Evolutionary conservation across 2,888 invertebrate species (phyloP), one percentile per base, ranked within the genome.

Genomic region (Leptopilina myrica): DNA sequence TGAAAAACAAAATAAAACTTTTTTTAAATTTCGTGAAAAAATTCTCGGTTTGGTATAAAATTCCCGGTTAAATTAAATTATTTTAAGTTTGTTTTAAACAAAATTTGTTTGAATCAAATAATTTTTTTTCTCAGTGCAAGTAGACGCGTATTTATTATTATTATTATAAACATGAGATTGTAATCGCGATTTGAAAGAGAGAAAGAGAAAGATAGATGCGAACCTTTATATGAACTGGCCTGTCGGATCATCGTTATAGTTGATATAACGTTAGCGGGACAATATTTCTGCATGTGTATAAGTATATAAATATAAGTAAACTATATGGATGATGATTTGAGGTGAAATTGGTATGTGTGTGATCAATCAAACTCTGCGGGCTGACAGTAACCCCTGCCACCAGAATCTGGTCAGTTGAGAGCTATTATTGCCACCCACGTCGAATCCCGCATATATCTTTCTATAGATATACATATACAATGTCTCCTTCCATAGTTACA

Each of bases 351-450:
- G 69, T 73, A 84, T 86, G 85, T 87, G 86, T 87, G 88, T 88
- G 87, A 91, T 91, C 91, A 88, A 91, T 91, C 87, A 87, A 88
- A 86, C 86, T 49, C 49, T 80, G 85, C 82, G 84, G 82, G 84
- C 87, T 87, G 87, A 89, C 90, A 89, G 89, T 88, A 85, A 86
- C 84, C 86, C 85, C 84, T 85, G 88, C 88, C 87, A 87, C 85
- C 87, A 87, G 89, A 88, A 88, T 88, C 88, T 85, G 87, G 83
- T 84, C 85, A 85, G 80, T 83, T 81, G 80, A 84, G 88, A 90
- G 85, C 88, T 86, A 90, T 90, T 88, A 88, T 88, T 89, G 87
- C 91, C 91, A 90, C 91, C 90, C 91, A 90, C 91, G 91, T 88
- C 81, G 89, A 73, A 76, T 76, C 82, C 78, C 79, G 80, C 81